Evolutionary conservation across 2,888 invertebrate species (phyloP), one percentile per base, ranked within the genome.

Genomic region (Microplitis manilae): DNA sequence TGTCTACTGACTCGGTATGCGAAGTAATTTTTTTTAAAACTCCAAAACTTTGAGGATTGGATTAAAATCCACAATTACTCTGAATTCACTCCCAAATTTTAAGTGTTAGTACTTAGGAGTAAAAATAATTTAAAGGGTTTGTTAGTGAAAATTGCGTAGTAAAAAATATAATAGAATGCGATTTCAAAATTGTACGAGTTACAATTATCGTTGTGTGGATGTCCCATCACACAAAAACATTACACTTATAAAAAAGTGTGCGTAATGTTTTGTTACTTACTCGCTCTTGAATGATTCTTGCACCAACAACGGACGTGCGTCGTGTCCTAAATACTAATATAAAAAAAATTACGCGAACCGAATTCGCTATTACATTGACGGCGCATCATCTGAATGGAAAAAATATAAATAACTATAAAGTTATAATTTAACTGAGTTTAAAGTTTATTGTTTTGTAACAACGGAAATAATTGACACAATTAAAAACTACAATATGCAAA

Each of bases 321-420:
- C 75, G 83, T 81, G 77, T 84, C 79, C 81, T 78, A 81, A 84
- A 82, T 84, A 81, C 79, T 81, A 84, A 84, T 83, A 78, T 50
- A 50, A 50, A 50, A 50, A 30, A 50, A 50, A 78, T 80, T 67
- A 75, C 68, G 68, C 73, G 67, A 59, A 73, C 67, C 59, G 50
- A 62, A 73, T 73, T 73, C 65, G 67, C 30, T 67, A 73, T 30
- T 8, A 30, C 65, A 15, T 59, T 13, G 38, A 15, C 62, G 15
- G 20, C 65, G 38, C 65, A 65, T 65, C 20, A 30, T 38, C 65
- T 20, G 30, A 20, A 65, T 65, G 50, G 38, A 70, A 68, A 71
- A 62, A 67, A 59, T 70, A 67, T 41, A 41, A 60, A 73, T 20
- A 69, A 65, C 39, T 17, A 62, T 50, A 50, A 50, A 50, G 50